These are phyloP conservation scores for Osedax fenrisi DNA, from an alignment of 2,888 invertebrate genomes.

Conservation along the genomic window DNA sequence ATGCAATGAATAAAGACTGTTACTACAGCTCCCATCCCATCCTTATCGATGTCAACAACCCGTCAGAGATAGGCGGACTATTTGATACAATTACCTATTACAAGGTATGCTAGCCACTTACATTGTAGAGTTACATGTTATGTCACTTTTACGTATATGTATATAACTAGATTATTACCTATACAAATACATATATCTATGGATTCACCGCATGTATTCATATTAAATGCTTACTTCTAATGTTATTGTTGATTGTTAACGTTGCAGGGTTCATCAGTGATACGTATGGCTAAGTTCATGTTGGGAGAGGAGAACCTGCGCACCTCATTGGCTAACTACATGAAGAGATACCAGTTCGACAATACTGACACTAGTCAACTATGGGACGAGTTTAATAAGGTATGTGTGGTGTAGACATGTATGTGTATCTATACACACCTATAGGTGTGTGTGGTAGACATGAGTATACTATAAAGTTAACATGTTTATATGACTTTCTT, in stretches of 20 bases:
- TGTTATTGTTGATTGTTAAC: too few species aligned
- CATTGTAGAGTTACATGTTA: background rate
- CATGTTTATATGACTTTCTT: too few species aligned
- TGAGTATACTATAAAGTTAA: too few species aligned
- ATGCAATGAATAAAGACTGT: slow-evolving; percentile 64
- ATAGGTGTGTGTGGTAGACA: too few species aligned
- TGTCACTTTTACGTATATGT: background rate
- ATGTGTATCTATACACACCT: too few species aligned
- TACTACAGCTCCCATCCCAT: slow-evolving; percentile 78
- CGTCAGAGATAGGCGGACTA: slow-evolving; percentile 77
- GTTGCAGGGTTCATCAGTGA: slow-evolving; percentile 37
- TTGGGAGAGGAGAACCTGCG: slow-evolving; percentile 57
- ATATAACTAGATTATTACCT: too few species aligned
- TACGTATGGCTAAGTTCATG: slow-evolving; percentile 36
- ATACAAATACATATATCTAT: too few species aligned
- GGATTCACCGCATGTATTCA: too few species aligned
- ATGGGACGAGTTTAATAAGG: slow-evolving; percentile 55
- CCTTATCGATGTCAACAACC: slow-evolving; percentile 70
- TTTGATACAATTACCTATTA: slow-evolving; percentile 81
- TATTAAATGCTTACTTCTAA: too few species aligned
- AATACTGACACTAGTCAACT: slow-evolving; percentile 70
- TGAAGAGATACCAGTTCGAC: slow-evolving; percentile 60
- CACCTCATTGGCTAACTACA: slow-evolving; percentile 56
- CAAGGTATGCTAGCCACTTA: slow-evolving; percentile 56
- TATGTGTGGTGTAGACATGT: too few species aligned